Evolutionary conservation across 2,888 invertebrate genomes (phyloP), one percentile per base, ranked within the genome.

Genomic region (Morpho deidamia): DNA sequence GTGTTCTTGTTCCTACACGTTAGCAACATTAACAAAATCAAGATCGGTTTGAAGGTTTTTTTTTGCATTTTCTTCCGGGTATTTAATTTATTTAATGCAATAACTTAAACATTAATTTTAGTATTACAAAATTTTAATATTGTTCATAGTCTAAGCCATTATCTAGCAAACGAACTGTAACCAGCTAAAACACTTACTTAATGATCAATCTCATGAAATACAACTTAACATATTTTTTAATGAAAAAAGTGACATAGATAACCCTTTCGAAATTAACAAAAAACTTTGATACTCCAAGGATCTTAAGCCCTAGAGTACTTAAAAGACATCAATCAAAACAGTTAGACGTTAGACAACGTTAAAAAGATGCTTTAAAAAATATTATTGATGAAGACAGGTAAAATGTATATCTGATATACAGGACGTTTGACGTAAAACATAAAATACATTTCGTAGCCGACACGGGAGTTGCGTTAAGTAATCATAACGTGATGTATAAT

Each of bases 351-450:
- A 80, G 77, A 78, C 79, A 78, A 79, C 74, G 74, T 76, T 74
- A 70, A 74, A 75, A 73, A 67, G 65, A 73, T 72, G 62, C 59
- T 68, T 71, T 73, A 83, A 86, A 82, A 84, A 84, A 80, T 69
- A 70, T 86, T 83, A 86, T 85, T 87, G 86, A 88, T 87, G 84
- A 77, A 77, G 84, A 83, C 83, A 85, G 83, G 81, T 83, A 82
- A 72, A 63, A 62, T 58, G 59, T 63, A 63, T 60, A 72, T 73
- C 69, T 70, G 68, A 73, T 69, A 68, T 67, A 70, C 72, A 74
- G 75, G 72, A 10, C 40, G 48, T 37, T 37, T n/a, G 8, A n/a
- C 37, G 8, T 37, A 37, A 37, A 10, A 37, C 69, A 68, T 79
- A 81, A 81, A 79, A 62, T 60, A 69, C 65, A 63, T 60, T 60